Base-by-base conservation (phyloP, 2,888 invertebrate genomes). In the Timema cristinae region DNA sequence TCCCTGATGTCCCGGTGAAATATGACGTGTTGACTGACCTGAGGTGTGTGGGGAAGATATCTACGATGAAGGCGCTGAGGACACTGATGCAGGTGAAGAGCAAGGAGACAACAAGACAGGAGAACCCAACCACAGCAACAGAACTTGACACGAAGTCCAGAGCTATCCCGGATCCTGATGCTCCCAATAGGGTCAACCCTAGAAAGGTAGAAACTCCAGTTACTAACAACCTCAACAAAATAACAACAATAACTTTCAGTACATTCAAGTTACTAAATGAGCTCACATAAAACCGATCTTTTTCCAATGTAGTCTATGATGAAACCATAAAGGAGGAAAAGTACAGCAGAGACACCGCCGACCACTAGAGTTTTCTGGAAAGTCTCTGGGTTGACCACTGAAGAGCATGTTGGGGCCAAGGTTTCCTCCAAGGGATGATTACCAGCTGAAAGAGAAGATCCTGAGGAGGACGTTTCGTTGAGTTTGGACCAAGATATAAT, bases 21-120 rank as follows among this genome's bases (percentile, higher is more conserved):
- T 32, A 32, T 32, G 32, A 4, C 32, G 32, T 32, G 32, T 32
- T 32, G 63, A 10, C 63, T 32, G 11, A 63, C 63, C 63, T 63
- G 63, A 63, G 63, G 13, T 63, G 63, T 2, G 63, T 63, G 63
- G 63, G 63, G 47, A 63, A 63, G 63, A 63, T 47, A 15, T 63
- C 63, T 9, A 63, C 63, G 47, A 63, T 47, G 47, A 63, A 63
- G 47, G 63, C 32, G 32, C 63, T 63, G 63, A 32, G 47, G 7
- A 63, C 47, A 15, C 63, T 63, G 48, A 63, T 48, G 32, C 32
- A 10, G n/a, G 63, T 63, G 13, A 63, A 63, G 8, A 63, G 63
- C 63, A 63, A 32, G 32, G 63, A 63, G 47, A 63, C 63, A 6
- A 63, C 10, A 5, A 63, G 4, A n/a, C 63, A 63, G 63, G 63